Base-by-base conservation (phyloP, 2,113 vertebrate genomes). In the Percopsis transmontana region DNA sequence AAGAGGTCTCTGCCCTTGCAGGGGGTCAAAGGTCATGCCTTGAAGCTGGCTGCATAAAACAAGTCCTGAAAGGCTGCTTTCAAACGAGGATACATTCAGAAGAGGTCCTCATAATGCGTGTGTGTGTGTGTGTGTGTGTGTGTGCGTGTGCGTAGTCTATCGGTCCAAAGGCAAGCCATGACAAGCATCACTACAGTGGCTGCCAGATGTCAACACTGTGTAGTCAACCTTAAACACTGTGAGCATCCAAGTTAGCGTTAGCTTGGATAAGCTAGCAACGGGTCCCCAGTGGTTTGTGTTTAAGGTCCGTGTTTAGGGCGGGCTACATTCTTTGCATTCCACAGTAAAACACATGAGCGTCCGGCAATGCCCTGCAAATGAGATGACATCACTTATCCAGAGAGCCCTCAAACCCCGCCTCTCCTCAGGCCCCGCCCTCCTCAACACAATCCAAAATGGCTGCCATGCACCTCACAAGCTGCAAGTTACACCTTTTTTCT, bases 251-350 rank as follows among this genome's bases (percentile, higher is more conserved):
- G 82, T 91, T 88, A 87, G 83, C 77, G 84, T 87, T 90, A 80
- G 80, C 76, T 83, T 65, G 67, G 44, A 72, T 82, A 70, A 76
- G 74, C 74, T 64, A 75, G 73, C 71, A 78, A 77, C 56, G 75
- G 27, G 27, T 33, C 27, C 27, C 27, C 27, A 33, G 27, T 33
- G 27, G 44, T 45, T 5, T 45, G 44, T 45, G 44, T 45, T n/a
- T 89, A 88, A 85, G 87, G 91, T 93, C 92, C 91, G 78, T 92
- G 90, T 92, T 90, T 90, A 91, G 89, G 91, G 91, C 90, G 91
- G 92, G 92, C 92, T 93, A 93, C 92, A 93, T 93, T 93, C 92
- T 93, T 91, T 93, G 92, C 89, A 92, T 92, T 92, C 92, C 92
- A 92, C 91, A 91, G 92, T 93, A 93, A 92, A 90, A 91, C 92